phyloP scores from a whole-genome alignment of 2,797 vertebrate species.

The Pygocentrus nattereri region DNA sequence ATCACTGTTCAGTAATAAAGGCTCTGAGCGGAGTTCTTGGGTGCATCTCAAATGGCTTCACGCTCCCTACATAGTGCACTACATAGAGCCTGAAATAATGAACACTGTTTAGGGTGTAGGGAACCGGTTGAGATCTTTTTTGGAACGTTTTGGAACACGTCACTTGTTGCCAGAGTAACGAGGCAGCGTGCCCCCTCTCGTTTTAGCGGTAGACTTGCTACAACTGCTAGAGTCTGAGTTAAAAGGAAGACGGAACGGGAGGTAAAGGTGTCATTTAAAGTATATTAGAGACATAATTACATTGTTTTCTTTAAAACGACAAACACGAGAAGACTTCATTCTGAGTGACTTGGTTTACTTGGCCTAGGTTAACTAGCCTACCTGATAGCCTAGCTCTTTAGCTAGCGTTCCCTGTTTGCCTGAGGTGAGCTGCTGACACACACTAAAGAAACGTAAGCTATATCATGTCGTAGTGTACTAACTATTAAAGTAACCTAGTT shows the following conservation, averaged over 20 bases:
- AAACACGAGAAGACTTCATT: too few relatives aligned
- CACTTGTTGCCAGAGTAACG: constrained; percentile 31
- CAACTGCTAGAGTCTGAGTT: not conserved
- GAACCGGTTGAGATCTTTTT: not conserved
- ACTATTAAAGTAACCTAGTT: too few relatives aligned
- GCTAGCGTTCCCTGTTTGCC: not conserved
- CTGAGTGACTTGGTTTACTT: not conserved
- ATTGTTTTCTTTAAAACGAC: too few relatives aligned
- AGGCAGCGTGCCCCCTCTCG: not conserved
- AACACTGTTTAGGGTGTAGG: not conserved
- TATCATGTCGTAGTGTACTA: too few relatives aligned
- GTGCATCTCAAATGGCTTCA: not conserved
- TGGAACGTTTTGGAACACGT: constrained; percentile 10
- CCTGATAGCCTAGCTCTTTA: not conserved
- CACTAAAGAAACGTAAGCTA: too few relatives aligned
- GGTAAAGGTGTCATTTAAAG: too few relatives aligned
- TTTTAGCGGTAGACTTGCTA: not conserved
- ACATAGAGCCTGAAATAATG: not conserved
- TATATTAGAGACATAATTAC: too few relatives aligned
- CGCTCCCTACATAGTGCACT: not conserved
- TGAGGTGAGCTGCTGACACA: not conserved
- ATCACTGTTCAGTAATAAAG: too few relatives aligned
- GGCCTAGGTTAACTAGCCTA: not conserved
- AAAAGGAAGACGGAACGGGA: not conserved
- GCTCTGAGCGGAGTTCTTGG: not conserved